Evolutionary conservation across 2,888 invertebrate genomes (phyloP).

Genomic region (Harmothoe impar): DNA sequence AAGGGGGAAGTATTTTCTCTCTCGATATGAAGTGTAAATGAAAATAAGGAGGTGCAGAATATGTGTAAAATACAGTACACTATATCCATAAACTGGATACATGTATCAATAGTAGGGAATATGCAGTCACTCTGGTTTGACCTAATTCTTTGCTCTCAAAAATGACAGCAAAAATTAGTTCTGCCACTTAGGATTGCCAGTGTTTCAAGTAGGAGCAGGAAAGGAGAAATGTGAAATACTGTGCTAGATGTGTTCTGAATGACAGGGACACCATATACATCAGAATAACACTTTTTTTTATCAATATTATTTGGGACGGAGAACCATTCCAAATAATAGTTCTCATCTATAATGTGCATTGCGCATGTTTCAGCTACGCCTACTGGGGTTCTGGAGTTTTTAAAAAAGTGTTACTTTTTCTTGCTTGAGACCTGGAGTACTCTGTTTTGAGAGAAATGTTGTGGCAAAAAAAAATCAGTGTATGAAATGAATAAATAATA

Average conservation of each 20-base stretch:
- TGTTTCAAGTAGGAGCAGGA: not conserved
- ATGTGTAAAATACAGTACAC: too few relatives aligned
- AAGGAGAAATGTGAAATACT: not conserved
- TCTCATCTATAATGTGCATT: not conserved
- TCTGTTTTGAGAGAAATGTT: not conserved
- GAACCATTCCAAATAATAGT: slow-evolving; percentile 6
- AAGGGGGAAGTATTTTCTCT: too few relatives aligned
- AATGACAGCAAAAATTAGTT: too few relatives aligned
- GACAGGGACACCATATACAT: not conserved
- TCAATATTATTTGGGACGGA: not conserved
- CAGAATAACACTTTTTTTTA: not conserved
- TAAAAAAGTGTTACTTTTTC: slow-evolving; percentile 21
- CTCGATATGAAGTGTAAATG: too few relatives aligned
- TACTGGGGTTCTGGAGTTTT: not conserved
- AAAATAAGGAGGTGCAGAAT: too few relatives aligned
- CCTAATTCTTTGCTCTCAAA: too few relatives aligned
- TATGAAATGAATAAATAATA: slow-evolving; percentile 2
- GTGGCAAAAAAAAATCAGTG: not conserved
- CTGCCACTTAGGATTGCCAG: not conserved
- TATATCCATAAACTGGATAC: too few relatives aligned
- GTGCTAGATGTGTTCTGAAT: not conserved
- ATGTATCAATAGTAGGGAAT: too few relatives aligned
- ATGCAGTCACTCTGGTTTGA: too few relatives aligned
- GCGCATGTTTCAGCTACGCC: not conserved
- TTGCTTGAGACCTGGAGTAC: slow-evolving; percentile 17